Percentiles rank a stretch among this genome's conserved stretches.
Evolutionary conservation across 1,140 invertebrate genomes (phyloP).

Genomic region (Panonychus citri): DNA sequence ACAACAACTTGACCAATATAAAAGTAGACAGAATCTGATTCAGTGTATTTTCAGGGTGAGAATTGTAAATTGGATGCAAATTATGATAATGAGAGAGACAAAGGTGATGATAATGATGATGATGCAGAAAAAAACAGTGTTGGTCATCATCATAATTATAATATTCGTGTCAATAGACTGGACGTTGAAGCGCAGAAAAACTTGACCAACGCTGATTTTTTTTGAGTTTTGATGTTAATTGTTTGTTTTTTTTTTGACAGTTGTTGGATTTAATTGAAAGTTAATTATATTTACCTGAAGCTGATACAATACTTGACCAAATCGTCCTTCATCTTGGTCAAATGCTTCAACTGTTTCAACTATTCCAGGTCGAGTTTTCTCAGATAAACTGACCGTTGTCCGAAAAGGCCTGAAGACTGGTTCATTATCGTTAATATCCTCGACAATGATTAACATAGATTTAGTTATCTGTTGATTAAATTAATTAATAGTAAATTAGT

Average conservation of each 20-base stretch:
- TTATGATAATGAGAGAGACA: too few relatives aligned
- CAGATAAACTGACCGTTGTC: slow-evolving; percentile 35
- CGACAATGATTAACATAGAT: slow-evolving; percentile 44
- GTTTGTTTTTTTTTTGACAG: background rate
- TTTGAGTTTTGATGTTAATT: too few relatives aligned
- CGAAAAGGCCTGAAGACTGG: slow-evolving; percentile 65
- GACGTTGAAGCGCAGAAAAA: background rate
- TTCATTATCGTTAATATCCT: slow-evolving; percentile 64
- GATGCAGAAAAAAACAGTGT: background rate
- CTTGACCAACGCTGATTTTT: too few relatives aligned
- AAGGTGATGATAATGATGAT: too few relatives aligned
- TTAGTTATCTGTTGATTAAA: slow-evolving; percentile 39
- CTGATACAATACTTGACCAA: slow-evolving; percentile 45
- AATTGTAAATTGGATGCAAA: too few relatives aligned
- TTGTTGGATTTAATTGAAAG: background rate
- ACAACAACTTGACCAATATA: too few relatives aligned
- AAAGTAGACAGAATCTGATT: too few relatives aligned
- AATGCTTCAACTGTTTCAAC: slow-evolving; percentile 59
- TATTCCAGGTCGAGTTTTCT: slow-evolving; percentile 39
- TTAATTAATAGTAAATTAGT: too few relatives aligned
- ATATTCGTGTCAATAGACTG: background rate
- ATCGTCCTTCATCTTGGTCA: slow-evolving; percentile 67
- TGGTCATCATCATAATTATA: slow-evolving; percentile 1
- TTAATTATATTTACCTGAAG: slow-evolving; percentile 15
- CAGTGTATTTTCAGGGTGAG: too few relatives aligned